phyloP scores from a whole-genome alignment of 2,888 invertebrate genomes.

The Melanotus villosus region DNA sequence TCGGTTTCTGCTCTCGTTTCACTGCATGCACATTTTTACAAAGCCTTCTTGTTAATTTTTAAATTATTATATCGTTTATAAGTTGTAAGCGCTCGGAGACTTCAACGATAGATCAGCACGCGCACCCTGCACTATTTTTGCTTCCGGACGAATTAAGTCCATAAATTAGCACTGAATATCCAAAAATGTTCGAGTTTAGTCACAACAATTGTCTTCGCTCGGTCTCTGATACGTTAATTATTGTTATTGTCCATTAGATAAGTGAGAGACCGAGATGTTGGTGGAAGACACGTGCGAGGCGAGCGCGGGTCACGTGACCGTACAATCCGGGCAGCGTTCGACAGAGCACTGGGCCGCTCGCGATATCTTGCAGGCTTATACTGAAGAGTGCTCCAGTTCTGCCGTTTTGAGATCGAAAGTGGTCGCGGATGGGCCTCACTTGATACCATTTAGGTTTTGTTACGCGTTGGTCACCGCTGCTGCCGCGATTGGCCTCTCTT shows the following conservation, averaged over 20 bases:
- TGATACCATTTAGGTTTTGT: conserved; percentile 64
- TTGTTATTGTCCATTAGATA: neutral
- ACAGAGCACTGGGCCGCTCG: conserved; percentile 62
- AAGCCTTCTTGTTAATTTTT: no score
- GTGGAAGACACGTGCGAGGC: conserved; percentile 50
- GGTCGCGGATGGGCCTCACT: conserved; percentile 64
- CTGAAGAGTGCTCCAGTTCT: conserved; percentile 66
- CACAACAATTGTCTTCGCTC: neutral
- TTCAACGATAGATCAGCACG: conserved; percentile 44
- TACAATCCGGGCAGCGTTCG: conserved; percentile 62
- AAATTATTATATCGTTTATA: no score
- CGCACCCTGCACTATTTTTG: conserved; percentile 39
- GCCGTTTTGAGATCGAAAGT: conserved; percentile 65
- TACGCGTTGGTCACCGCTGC: conserved; percentile 57
- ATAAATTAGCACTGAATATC: no score
- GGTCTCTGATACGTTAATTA: neutral
- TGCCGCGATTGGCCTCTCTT: conserved; percentile 52
- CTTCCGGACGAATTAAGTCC: no score
- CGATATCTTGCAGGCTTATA: conserved; percentile 63
- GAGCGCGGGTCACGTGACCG: conserved; percentile 49
- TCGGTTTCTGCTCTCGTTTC: neutral
- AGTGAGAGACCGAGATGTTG: conserved; percentile 28
- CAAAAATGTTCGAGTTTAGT: no score
- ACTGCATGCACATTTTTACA: neutral
- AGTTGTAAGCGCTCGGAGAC: no score